These are phyloP conservation scores for Synanthedon vespiformis DNA, from an alignment of 2,888 invertebrate genomes.

Conservation along the genomic window DNA sequence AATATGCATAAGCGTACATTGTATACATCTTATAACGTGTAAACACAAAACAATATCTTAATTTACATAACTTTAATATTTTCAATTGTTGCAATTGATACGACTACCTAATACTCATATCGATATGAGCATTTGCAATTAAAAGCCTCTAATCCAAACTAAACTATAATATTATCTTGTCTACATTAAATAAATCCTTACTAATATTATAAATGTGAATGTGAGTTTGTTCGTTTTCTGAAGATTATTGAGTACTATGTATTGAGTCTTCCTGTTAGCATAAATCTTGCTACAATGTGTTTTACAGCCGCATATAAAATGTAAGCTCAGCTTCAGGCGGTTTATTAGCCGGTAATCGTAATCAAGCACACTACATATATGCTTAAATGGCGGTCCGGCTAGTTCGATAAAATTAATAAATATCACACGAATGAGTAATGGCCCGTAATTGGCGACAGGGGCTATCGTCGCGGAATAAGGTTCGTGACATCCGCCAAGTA, in stretches of 20 bases:
- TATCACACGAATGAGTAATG: constrained; percentile 57
- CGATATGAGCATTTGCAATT: too few relatives aligned
- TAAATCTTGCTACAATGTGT: not conserved
- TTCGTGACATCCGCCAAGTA: constrained; percentile 60
- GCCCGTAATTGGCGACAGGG: constrained; percentile 57
- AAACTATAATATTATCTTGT: too few relatives aligned
- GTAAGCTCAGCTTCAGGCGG: not conserved
- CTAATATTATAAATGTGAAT: too few relatives aligned
- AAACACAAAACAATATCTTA: too few relatives aligned
- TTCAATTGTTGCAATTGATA: too few relatives aligned
- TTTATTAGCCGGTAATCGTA: constrained; percentile 2
- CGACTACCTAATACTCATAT: too few relatives aligned
- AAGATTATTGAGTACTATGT: not conserved
- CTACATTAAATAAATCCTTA: too few relatives aligned
- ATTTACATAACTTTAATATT: too few relatives aligned
- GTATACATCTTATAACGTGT: too few relatives aligned
- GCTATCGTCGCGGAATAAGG: constrained; percentile 53
- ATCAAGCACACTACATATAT: not conserved
- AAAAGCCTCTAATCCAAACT: too few relatives aligned
- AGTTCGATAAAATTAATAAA: constrained; percentile 32
- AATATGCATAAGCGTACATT: too few relatives aligned
- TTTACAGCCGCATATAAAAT: not conserved
- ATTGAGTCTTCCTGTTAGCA: not conserved
- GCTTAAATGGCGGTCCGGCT: not conserved
- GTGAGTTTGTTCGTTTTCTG: too few relatives aligned